Base-by-base conservation (phyloP, 2,113 vertebrate species). In the Eubucco bourcierii region DNA sequence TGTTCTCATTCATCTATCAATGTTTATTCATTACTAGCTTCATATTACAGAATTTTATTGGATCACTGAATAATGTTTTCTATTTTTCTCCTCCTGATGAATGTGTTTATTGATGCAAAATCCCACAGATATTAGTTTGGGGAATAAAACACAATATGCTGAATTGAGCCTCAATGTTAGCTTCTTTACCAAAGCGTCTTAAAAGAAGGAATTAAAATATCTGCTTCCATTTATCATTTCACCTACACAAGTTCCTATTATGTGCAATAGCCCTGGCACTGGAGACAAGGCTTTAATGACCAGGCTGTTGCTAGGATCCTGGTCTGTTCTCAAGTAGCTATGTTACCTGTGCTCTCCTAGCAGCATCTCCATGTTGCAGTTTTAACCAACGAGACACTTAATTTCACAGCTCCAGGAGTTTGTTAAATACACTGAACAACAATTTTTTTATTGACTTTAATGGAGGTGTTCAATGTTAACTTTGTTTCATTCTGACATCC, bases 41-140 rank as follows among this genome's bases (percentile, higher is more conserved):
- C 73, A 68, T 91, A 68, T 85, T 77, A 83, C 12, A 61, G 44
- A 87, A 80, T 68, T 82, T 83, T 91, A 91, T 90, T 91, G 76
- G 87, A 92, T 92, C 87, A 90, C 75, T 92, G 93, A 95, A 83
- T 80, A 94, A 95, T 70, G 76, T 53, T 93, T 95, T 94, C 73
- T 88, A 17, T 75, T 91, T 91, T 88, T 28, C 73, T 80, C 44
- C 20, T 90, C 76, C 79, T 91, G 94, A 96, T 91, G 89, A 93
- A 93, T 94, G 90, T 70, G 82, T 78, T 93, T 90, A 90, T 90
- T 91, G 85, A 93, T 81, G 82, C 59, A 91, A 95, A 94, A 85
- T 12, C 2, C 52, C 94, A 90, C 72, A 96, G 53, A 85, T 80
- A 83, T 64, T 80, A 80, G 41, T 83, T 93, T 94, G 4, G 84